Base-by-base conservation (phyloP, 2,888 invertebrate genomes). In the Watsonalla cultraria region DNA sequence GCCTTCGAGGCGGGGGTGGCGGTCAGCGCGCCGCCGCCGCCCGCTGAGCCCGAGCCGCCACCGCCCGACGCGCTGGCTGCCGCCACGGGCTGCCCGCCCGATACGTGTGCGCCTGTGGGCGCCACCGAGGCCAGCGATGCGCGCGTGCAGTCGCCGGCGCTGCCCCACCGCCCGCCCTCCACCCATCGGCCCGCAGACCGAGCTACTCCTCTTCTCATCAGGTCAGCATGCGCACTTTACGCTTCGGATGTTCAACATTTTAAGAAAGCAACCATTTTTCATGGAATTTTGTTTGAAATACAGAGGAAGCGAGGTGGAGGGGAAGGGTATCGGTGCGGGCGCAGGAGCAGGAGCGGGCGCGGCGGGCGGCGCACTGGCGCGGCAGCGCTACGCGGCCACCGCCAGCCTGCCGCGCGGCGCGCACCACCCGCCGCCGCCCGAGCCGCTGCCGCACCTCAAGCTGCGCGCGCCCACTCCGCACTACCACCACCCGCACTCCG, bases 371-470 rank as follows among this genome's bases (percentile, higher is more conserved):
- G 64, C 55, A 54, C 59, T 62, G 47, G 65, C 62, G 63, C 72
- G 60, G 70, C 74, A 81, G 56, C 76, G 78, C 15, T 80, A 83
- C 70, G 78, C 78, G 14, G 83, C 79, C 54, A 84, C 86, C 50
- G 86, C 91, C 53, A 83, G 82, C 64, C 72, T 91, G 73, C 91
- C 91, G 64, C 88, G 90, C 67, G 91, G 91, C 64, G 91, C 91
- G 55, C 89, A 89, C 70, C 87, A 82, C 59, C 90, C 84, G 65
- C 72, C 75, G 57, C 71, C 69, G 58, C 68, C 69, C 59, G 69
- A 67, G 59, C 61, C 64, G 47, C 60, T 62, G 37, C 56, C 69
- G 55, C 60, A 59, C 53, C 60, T 61, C 59, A 80, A 80, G 65
- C 80, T 76, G 62, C 68, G 78, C 56, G 76, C 80, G 53, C 66